A percentile compares a stretch with the other conserved stretches of the same genome.
These are phyloP conservation scores for Dolichomitus sp. DNA, from an alignment of 2,888 invertebrate species.

Conservation along the genomic window DNA sequence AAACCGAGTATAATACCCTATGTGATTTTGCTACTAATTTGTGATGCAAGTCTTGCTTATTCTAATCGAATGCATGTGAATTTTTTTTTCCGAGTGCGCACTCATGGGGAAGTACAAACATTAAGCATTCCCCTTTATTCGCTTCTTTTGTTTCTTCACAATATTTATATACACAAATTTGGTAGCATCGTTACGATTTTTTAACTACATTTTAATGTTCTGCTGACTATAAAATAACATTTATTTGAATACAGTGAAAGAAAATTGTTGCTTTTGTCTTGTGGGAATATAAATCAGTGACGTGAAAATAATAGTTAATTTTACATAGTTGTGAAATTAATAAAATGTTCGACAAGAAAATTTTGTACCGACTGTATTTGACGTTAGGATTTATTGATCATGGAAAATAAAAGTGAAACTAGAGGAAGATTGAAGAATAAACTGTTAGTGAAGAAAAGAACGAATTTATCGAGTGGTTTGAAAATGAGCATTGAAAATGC, in stretches of 20 bases:
- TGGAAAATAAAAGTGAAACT: not conserved
- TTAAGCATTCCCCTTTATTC: not conserved
- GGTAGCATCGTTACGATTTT: not conserved
- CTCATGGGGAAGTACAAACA: not conserved
- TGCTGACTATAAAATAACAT: too few relatives aligned
- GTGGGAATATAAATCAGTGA: not conserved
- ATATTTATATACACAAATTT: not conserved
- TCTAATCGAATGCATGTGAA: not conserved
- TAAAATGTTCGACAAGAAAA: not conserved
- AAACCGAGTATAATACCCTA: constrained; percentile 33
- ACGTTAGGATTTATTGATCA: not conserved
- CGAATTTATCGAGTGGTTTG: constrained; percentile 28
- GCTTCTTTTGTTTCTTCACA: too few relatives aligned
- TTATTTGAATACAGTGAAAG: too few relatives aligned
- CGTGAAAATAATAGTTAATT: not conserved
- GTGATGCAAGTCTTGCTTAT: constrained; percentile 26
- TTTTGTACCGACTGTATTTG: not conserved
- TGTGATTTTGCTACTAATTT: constrained; percentile 61
- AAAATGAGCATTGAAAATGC: constrained; percentile 41
- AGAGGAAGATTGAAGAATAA: not conserved
- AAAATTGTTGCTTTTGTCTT: too few relatives aligned
- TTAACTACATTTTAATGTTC: not conserved
- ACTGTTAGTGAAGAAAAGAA: constrained; percentile 11
- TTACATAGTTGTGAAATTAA: not conserved
- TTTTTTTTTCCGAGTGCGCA: not conserved